phyloP scores from a whole-genome alignment of 2,888 invertebrate genomes.

The Eupithecia vulgata region DNA sequence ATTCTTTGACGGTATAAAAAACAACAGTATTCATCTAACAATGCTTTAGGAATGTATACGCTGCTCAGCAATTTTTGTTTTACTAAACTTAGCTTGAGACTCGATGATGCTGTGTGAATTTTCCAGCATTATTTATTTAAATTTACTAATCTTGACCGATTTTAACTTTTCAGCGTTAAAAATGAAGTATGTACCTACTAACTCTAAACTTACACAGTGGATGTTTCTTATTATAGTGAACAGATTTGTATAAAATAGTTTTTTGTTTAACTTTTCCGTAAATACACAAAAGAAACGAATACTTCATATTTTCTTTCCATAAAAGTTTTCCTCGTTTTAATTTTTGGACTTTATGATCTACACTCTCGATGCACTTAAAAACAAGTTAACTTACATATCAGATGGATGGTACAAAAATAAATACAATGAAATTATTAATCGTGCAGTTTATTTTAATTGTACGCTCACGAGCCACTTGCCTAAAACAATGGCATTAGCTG shows the following conservation, averaged over 20 bases:
- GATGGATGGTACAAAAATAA: not conserved
- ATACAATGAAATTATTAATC: not conserved
- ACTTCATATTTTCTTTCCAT: too few relatives aligned
- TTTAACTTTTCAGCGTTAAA: not conserved
- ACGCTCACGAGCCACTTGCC: constrained; percentile 27
- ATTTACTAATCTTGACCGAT: not conserved
- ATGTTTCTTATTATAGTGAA: not conserved
- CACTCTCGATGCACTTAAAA: not conserved
- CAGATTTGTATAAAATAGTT: too few relatives aligned
- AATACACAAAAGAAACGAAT: too few relatives aligned
- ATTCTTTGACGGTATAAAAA: too few relatives aligned
- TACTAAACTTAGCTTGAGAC: too few relatives aligned
- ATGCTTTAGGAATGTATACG: too few relatives aligned
- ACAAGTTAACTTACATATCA: not conserved
- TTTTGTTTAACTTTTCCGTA: too few relatives aligned
- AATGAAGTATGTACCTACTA: not conserved
- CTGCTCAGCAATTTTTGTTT: too few relatives aligned
- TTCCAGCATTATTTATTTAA: too few relatives aligned
- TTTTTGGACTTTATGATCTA: not conserved
- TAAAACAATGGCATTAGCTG: constrained; percentile 48
- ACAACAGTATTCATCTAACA: too few relatives aligned
- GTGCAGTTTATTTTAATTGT: constrained; percentile 8
- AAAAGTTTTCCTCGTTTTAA: too few relatives aligned
- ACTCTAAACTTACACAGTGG: not conserved
- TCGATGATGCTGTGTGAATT: too few relatives aligned